Evolutionary conservation across 1,140 invertebrate species (phyloP).

Genomic region (Zaprionus vittiger): DNA sequence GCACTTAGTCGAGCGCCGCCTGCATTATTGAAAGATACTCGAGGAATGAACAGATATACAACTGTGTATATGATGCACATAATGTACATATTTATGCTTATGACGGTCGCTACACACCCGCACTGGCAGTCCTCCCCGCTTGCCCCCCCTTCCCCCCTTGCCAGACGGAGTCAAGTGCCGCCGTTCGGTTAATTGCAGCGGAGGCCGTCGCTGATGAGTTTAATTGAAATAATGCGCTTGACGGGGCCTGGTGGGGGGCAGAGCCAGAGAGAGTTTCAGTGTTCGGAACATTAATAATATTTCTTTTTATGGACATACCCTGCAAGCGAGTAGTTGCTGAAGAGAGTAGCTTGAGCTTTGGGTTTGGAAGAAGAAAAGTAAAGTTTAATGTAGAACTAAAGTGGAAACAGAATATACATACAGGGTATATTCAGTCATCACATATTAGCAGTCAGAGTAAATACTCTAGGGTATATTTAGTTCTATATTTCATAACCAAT

Average conservation of each 20-base stretch:
- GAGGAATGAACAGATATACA: constrained; percentile 40
- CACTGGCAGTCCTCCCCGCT: neutral
- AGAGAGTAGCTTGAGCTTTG: neutral
- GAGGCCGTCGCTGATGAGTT: constrained; percentile 73
- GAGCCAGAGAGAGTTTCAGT: constrained; percentile 37
- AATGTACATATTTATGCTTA: constrained; percentile 61
- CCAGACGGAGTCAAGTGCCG: constrained; percentile 26
- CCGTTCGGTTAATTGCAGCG: constrained; percentile 69
- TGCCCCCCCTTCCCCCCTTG: neutral
- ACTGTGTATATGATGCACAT: neutral
- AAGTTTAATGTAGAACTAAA: neutral
- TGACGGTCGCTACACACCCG: constrained; percentile 47
- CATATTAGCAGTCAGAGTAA: neutral
- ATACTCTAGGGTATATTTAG: neutral
- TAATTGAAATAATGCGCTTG: constrained; percentile 79
- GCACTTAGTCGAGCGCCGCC: constrained; percentile 69
- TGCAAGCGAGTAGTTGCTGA: neutral
- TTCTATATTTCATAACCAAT: neutral
- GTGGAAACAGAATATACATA: neutral
- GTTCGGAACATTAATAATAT: constrained; percentile 72
- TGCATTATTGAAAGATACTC: constrained; percentile 54
- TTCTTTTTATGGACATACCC: constrained; percentile 39
- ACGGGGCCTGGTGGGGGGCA: constrained; percentile 49
- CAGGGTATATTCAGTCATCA: neutral
- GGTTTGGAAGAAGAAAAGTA: no score